Evolutionary conservation across 2,888 invertebrate genomes (phyloP).

Genomic region (Amblyjoppa fuscipennis): DNA sequence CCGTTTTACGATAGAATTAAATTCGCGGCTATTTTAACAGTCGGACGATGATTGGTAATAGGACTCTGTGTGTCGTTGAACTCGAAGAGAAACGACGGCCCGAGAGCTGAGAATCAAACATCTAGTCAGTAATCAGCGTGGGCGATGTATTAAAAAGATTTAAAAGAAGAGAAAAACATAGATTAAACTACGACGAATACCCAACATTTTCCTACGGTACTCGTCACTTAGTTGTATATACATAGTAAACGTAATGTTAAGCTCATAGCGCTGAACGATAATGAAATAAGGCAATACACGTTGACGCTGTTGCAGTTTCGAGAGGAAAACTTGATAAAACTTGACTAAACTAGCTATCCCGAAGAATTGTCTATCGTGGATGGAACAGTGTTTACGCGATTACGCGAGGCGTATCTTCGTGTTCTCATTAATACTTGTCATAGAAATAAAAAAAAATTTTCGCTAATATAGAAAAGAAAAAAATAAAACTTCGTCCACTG

Average conservation of each 20-base stretch:
- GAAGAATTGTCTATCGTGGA: slow-evolving; percentile 5
- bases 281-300: slow-evolving; percentile 23
- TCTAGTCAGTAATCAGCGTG: slow-evolving; percentile 60
- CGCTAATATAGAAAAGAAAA: slow-evolving; percentile 31
- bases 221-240: slow-evolving; percentile 50
- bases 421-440: slow-evolving; percentile 6
- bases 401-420: slow-evolving; percentile 7
- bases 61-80: slow-evolving; percentile 36
- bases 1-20: slow-evolving; percentile 46
- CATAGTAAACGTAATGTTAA: slow-evolving; percentile 42
- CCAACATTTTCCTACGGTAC: slow-evolving; percentile 54
- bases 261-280: slow-evolving; percentile 36
- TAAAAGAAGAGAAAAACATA: slow-evolving; percentile 12
- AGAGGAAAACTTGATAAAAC: slow-evolving; percentile 17
- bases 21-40: slow-evolving; percentile 41
- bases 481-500: background rate
- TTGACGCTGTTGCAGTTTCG: background rate
- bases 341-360: slow-evolving; percentile 5
- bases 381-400: slow-evolving; percentile 20
- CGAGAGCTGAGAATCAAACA: slow-evolving; percentile 60
- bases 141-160: slow-evolving; percentile 39
- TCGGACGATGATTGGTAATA: background rate
- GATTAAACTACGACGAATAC: slow-evolving; percentile 36
- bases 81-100: slow-evolving; percentile 46
- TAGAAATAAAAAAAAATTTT: slow-evolving; percentile 30